Evolutionary conservation across 2,888 invertebrate genomes (phyloP), one percentile per base, ranked within the genome.

Genomic region (Notodonta dromedarius): DNA sequence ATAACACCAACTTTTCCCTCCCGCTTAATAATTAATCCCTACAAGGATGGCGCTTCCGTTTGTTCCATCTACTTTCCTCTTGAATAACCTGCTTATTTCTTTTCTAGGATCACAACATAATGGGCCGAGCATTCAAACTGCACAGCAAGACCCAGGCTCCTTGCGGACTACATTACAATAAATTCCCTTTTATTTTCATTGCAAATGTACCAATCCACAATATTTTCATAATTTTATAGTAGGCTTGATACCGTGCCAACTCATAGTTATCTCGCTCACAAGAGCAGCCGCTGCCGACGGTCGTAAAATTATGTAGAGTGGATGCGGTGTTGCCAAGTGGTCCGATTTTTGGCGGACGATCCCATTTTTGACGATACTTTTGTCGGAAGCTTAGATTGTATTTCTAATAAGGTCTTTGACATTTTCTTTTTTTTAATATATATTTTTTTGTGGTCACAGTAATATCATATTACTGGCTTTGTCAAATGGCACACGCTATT

Each of bases 141-240:
- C 63, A 42, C 63, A 44, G 40, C 57, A 58, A n/a, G 13, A 54
- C 2, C 46, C 24, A 14, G 46, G 53, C 61, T 60, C 68, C 59
- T 67, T 66, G 59, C 51, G 55, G 61, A 71, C 69, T 63, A 66
- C 69, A 75, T 77, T 71, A 76, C 59, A 73, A 75, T 79, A 82
- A 77, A 78, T 82, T 74, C 5, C 67, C 62, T 71, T 66, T 77
- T 78, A 82, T 72, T 79, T 67, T 74, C 71, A 80, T 70, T 76
- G 71, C 77, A 73, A 77, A 79, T 78, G 72, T 79, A 71, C 61
- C 67, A 65, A 70, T 70, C 62, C 59, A 67, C 74, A 72, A 74
- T 82, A 82, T 83, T 82, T 82, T 81, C 76, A 79, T 82, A 79
- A 82, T 82, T 83, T 80, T 79, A 83, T 80, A 71, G 77, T 72